Percentiles rank a stretch among this genome's conserved stretches.
Evolutionary conservation across 2,113 vertebrate species (phyloP).

Genomic region (Alexandromys fortis): DNA sequence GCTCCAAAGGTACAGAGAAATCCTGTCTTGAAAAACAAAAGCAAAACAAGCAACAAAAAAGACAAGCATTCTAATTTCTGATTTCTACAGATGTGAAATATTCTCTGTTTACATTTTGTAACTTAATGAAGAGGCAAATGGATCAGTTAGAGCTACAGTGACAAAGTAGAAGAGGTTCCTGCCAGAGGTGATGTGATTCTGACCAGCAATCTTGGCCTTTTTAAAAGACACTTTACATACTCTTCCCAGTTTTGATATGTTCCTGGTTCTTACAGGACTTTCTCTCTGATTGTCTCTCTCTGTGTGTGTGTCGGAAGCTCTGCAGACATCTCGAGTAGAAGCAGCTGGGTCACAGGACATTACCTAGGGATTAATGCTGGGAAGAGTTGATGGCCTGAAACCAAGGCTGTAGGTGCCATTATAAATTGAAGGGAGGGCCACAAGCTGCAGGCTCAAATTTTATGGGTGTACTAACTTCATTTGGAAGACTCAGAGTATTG

Average conservation of each 20-base stretch:
- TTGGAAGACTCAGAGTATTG: constrained; percentile 71
- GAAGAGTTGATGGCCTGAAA: constrained; percentile 69
- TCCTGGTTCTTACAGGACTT: neutral
- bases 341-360: constrained; percentile 63
- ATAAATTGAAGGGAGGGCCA: constrained; percentile 58
- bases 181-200: neutral
- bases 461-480: constrained; percentile 62
- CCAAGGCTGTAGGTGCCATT: constrained; percentile 57
- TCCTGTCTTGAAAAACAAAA: too few relatives aligned
- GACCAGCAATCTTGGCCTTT: neutral
- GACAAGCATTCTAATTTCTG: neutral
- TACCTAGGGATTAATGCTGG: constrained; percentile 61
- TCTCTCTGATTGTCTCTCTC: neutral
- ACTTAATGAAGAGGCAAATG: neutral
- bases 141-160: neutral
- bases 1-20: too few relatives aligned
- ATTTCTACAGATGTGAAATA: neutral
- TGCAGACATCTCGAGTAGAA: neutral
- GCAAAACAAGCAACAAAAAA: too few relatives aligned
- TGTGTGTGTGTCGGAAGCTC: neutral
- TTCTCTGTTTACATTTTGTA: neutral
- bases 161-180: neutral
- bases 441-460: constrained; percentile 52
- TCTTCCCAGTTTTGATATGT: neutral
- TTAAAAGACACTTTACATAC: neutral